Conservation (phyloP, 2,888 invertebrate species). For the Ashinkailepas kermadecensis region DNA sequence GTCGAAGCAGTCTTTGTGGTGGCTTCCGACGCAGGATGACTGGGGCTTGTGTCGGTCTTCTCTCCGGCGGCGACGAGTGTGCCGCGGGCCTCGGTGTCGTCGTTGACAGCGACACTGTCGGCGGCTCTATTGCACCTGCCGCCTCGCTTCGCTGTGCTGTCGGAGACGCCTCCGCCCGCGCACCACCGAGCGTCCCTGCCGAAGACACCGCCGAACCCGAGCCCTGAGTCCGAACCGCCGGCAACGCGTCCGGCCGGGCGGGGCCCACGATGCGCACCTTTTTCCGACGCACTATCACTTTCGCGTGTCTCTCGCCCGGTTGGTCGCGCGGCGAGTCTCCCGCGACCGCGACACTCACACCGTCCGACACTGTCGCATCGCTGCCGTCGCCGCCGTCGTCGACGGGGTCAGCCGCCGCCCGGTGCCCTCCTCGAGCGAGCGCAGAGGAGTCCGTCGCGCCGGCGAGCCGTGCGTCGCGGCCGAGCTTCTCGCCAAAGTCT, state of each 20-base stretch:
- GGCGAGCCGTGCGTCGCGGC: background rate
- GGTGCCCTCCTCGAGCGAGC: background rate
- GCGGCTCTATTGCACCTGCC: background rate
- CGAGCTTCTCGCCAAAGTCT: conserved; percentile 9
- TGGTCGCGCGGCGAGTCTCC: background rate
- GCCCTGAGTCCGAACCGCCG: background rate
- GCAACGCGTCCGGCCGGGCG: background rate
- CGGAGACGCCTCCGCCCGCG: background rate
- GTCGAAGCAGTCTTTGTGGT: too few relatives aligned
- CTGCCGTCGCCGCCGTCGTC: background rate
- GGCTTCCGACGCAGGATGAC: too few relatives aligned
- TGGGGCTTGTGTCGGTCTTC: too few relatives aligned
- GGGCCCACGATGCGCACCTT: background rate
- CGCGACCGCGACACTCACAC: too few relatives aligned
- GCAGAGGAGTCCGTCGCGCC: background rate
- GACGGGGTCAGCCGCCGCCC: background rate
- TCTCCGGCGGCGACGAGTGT: too few relatives aligned
- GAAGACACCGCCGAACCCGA: background rate
- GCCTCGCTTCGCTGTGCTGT: background rate
- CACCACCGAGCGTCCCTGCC: background rate
- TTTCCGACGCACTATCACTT: conserved; percentile 1
- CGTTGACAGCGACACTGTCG: background rate
- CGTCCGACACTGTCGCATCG: background rate
- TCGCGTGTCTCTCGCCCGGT: background rate
- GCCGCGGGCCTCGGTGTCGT: too few relatives aligned